Conservation (phyloP, 2,888 invertebrate genomes). For the Coleophora deauratella region DNA sequence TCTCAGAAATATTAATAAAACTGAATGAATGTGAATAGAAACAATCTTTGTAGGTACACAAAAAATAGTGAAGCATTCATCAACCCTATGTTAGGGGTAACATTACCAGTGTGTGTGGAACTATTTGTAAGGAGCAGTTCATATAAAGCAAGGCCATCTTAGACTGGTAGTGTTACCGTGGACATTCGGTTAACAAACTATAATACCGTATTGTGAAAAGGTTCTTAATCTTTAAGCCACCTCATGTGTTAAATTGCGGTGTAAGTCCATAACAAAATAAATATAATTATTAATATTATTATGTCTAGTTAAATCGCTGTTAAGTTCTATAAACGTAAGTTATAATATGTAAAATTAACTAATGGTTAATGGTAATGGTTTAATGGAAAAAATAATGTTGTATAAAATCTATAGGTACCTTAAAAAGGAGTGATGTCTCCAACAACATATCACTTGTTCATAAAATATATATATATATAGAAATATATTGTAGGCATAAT, state of each 20-base stretch:
- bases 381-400: slow-evolving; percentile 50
- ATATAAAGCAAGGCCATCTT: too few relatives aligned
- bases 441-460: slow-evolving; percentile 73
- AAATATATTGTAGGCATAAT: slow-evolving; percentile 53
- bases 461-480: slow-evolving; percentile 70
- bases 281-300: not conserved
- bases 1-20: too few relatives aligned
- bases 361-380: slow-evolving; percentile 24
- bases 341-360: slow-evolving; percentile 35
- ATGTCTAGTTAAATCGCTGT: slow-evolving; percentile 37
- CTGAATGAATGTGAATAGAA: too few relatives aligned
- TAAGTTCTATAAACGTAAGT: slow-evolving; percentile 48
- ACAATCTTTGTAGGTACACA: too few relatives aligned
- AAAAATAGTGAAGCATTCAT: too few relatives aligned
- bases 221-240: slow-evolving; percentile 57
- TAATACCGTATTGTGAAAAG: too few relatives aligned
- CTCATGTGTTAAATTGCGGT: slow-evolving; percentile 64
- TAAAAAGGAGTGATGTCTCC: slow-evolving; percentile 64
- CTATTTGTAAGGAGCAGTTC: too few relatives aligned
- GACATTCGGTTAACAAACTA: too few relatives aligned
- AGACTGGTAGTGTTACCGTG: too few relatives aligned
- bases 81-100: too few relatives aligned
- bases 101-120: too few relatives aligned
- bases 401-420: slow-evolving; percentile 43
- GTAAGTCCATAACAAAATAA: slow-evolving; percentile 20